Evolutionary conservation across 2,113 vertebrate species (phyloP).

Genomic region (Empidonax alnorum): DNA sequence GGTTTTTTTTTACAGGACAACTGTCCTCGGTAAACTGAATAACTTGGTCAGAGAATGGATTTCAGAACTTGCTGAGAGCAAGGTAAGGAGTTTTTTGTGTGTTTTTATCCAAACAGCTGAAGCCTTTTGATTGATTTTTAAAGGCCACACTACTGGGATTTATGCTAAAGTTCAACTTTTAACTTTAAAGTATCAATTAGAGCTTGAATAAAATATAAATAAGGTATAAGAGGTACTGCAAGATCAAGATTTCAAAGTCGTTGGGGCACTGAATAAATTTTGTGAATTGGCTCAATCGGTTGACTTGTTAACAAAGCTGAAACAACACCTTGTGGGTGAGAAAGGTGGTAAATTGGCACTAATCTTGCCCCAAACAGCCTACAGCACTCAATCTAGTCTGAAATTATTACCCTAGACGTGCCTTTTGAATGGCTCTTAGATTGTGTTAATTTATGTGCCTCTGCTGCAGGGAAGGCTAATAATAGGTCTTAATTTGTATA

Average conservation of each 20-base stretch:
- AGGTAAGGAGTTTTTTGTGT: constrained; percentile 77
- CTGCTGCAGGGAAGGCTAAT: not conserved
- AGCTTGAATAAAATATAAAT: not conserved
- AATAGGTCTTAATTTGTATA: not conserved
- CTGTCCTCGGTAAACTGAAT: constrained; percentile 91
- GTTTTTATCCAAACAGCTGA: not conserved
- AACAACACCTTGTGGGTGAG: not conserved
- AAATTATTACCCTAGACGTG: not conserved
- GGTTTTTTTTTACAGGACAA: constrained; percentile 74
- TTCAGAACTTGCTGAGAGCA: constrained; percentile 89
- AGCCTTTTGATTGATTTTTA: not conserved
- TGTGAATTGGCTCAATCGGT: not conserved
- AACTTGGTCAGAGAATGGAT: constrained; percentile 96
- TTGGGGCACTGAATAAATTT: not conserved
- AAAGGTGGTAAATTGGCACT: not conserved
- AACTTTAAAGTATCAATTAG: not conserved
- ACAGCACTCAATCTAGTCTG: not conserved
- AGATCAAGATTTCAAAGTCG: not conserved
- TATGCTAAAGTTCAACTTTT: not conserved
- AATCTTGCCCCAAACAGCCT: not conserved
- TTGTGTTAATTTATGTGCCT: not conserved
- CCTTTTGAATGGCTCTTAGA: not conserved
- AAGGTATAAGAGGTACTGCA: not conserved
- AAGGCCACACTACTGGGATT: not conserved
- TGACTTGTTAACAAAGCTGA: not conserved